Base-by-base conservation (phyloP, 2,113 vertebrate species). In the Terrapene triunguis region DNA sequence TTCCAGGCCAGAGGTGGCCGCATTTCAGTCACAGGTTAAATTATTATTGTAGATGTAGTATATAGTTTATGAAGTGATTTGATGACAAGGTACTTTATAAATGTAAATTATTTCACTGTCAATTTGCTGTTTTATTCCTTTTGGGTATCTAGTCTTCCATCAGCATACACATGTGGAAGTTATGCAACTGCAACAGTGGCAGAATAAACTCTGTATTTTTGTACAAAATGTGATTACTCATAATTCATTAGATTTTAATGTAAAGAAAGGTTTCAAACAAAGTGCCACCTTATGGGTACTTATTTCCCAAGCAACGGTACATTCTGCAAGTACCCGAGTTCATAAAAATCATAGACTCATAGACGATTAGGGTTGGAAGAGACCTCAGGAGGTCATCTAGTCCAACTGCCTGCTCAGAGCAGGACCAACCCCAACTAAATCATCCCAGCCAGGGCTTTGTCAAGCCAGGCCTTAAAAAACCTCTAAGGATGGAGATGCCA, bases 291-390 rank as follows among this genome's bases (percentile, higher is more conserved):
- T 92, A 25, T 38, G 12, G 87, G 42, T 50, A 32, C 29, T 82
- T 95, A 85, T 95, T 96, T 95, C 87, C 85, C 91, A 94, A 96
- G 57, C 95, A 96, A 44, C 13, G 47, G 94, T 80, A 54, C 48
- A 80, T 94, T 91, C 89, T 94, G 94, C 42, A 93, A 88, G 69
- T 79, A 79, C 29, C 5, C 8, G 1, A 54, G 21, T 22, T 54
- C 21, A 54, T 50, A 50, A 50, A 50, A 50, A 50, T 50, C 50
- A 50, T 22, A 54, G 8, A 54, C 22, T 22, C 53, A 53, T 19
- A 54, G 21, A 54, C 2, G 21, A 22, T 54, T 54, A 22, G 53
- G 7, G 53, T 54, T 54, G 53, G 53, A 54, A 54, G 53, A 54
- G 21, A 54, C 53, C 8, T 54, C 53, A 9, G 53, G 21, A 54